Base-by-base conservation (phyloP, 2,113 vertebrate genomes). In the Progne subis region DNA sequence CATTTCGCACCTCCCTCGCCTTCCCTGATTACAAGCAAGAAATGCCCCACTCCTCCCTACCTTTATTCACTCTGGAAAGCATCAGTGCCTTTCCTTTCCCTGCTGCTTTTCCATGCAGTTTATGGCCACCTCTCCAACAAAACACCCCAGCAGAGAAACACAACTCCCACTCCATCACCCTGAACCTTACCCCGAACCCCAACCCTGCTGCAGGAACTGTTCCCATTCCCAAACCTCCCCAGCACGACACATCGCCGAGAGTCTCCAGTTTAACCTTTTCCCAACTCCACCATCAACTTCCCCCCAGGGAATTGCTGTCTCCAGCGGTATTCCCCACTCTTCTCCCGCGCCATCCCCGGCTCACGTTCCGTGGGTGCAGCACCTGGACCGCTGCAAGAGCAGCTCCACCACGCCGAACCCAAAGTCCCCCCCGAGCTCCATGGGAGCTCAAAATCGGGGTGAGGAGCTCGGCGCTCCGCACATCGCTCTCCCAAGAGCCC, bases 161-260 rank as follows among this genome's bases (percentile, higher is more conserved):
- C 25, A 41, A 9, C 31, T 82, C 65, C 17, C 3, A 0, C 44
- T 53, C 29, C 60, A 37, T 15, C 75, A 72, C 79, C 60, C 41
- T 4, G 26, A 37, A 31, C 60, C 69, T 18, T 39, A 7, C 72
- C 32, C 74, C 6, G 39, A 46, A 46, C 50, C 70, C 57, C 76
- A n/a, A 5, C 29, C 13, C 50, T 1, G 4, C 1, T 1, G 0
- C 78, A 61, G n/a, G 9, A 57, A 8, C 34, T 2, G 1, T 12
- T 60, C 12, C 52, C 47, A 6, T 31, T 53, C 68, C 26, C 76
- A 28, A 74, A 75, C 31, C 69, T 24, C 44, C 53, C 81, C 3
- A 6, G 25, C 1, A 2, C 2, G 2, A 21, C 17, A 9, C 65
- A 12, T 43, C 76, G 63, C 43, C 1, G 24, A 55, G 46, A 11